A percentile compares a stretch with the other conserved stretches of the same genome.
These are phyloP conservation scores for Agrochola lota DNA, from an alignment of 2,888 invertebrate genomes.

Conservation along the genomic window DNA sequence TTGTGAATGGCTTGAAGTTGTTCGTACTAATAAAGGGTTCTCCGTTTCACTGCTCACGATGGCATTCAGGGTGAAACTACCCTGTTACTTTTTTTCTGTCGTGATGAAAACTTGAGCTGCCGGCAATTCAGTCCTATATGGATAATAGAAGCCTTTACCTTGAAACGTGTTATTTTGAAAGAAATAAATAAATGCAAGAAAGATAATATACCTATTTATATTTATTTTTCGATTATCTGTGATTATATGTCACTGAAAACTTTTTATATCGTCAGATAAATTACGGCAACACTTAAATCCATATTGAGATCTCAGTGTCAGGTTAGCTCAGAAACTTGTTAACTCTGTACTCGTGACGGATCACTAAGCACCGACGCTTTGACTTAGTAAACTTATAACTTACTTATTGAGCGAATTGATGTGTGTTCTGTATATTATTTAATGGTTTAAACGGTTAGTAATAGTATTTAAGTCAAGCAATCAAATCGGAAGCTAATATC, in stretches of 20 bases:
- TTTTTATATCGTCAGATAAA: slow-evolving; percentile 17
- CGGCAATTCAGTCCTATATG: not conserved
- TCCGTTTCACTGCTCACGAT: not conserved
- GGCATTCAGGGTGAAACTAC: not conserved
- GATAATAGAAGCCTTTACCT: no score
- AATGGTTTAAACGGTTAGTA: not conserved
- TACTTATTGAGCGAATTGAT: slow-evolving; percentile 17
- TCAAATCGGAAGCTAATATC: slow-evolving; percentile 18
- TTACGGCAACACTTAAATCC: slow-evolving; percentile 12
- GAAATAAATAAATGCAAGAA: not conserved
- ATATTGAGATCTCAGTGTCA: slow-evolving; percentile 24
- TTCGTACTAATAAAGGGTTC: not conserved
- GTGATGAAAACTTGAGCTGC: not conserved
- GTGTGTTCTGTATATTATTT: slow-evolving; percentile 6
- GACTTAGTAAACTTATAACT: slow-evolving; percentile 22
- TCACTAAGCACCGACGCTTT: slow-evolving; percentile 3
- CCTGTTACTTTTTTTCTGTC: not conserved
- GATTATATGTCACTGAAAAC: not conserved
- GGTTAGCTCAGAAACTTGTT: not conserved
- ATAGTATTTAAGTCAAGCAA: slow-evolving; percentile 5
- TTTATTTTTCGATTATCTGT: not conserved
- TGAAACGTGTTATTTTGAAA: not conserved
- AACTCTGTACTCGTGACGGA: slow-evolving; percentile 39
- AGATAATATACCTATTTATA: not conserved
- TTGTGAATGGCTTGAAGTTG: not conserved